Percentiles rank a stretch among this genome's conserved stretches.
Conservation (phyloP, 2,888 invertebrate species). For the Cristatella mucedo region DNA sequence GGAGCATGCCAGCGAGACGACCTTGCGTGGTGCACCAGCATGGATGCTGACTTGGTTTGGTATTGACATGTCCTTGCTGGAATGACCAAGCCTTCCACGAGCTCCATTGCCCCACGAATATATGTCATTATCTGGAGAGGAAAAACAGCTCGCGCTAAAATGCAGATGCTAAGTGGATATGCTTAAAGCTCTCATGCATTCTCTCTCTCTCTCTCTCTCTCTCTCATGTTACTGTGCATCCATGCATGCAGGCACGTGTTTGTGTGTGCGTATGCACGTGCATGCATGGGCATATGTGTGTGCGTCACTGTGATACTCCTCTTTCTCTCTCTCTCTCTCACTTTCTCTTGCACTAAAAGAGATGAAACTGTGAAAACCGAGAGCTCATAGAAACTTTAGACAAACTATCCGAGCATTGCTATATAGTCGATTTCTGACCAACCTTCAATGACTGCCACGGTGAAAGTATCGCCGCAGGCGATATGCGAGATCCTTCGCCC, state of each 20-base stretch:
- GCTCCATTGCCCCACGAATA: conserved; percentile 34
- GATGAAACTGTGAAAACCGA: too few relatives aligned
- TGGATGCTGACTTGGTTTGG: conserved; percentile 22
- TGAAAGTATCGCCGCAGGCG: conserved; percentile 35
- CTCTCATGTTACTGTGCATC: too few relatives aligned
- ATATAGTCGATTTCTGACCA: conserved; percentile 2
- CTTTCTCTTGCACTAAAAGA: too few relatives aligned
- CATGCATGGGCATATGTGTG: too few relatives aligned
- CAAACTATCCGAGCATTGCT: background rate
- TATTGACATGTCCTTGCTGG: conserved; percentile 19
- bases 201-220: too few relatives aligned
- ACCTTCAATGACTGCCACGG: conserved; percentile 28
- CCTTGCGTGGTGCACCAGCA: conserved; percentile 19
- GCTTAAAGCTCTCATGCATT: too few relatives aligned
- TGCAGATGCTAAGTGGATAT: background rate
- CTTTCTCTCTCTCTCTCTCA: too few relatives aligned
- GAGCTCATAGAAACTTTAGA: too few relatives aligned
- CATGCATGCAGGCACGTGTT: too few relatives aligned
- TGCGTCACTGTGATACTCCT: too few relatives aligned
- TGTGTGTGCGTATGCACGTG: too few relatives aligned
- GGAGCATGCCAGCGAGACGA: conserved; percentile 28
- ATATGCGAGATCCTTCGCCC: conserved; percentile 18
- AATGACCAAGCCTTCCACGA: conserved; percentile 30
- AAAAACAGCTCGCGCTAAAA: background rate
- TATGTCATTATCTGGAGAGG: conserved; percentile 15